These are phyloP conservation scores for Sterna hirundo DNA, from an alignment of 2,113 vertebrate species.

Conservation along the genomic window DNA sequence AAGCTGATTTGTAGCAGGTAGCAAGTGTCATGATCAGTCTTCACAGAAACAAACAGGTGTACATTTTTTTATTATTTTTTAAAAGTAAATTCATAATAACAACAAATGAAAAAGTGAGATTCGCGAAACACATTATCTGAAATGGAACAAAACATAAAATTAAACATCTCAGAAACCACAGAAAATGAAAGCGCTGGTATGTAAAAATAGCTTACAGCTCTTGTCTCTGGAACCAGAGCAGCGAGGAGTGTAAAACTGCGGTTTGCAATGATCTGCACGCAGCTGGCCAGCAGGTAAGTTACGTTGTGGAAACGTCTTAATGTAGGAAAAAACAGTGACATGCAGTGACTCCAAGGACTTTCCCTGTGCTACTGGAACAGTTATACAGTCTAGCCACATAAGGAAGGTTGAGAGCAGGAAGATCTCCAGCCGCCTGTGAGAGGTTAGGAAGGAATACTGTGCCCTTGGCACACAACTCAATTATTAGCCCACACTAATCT, in stretches of 20 bases:
- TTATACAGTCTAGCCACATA: background rate
- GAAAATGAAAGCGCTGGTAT: background rate
- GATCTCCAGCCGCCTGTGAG: background rate
- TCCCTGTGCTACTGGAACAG: background rate
- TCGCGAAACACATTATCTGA: background rate
- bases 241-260: background rate
- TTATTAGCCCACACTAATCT: background rate
- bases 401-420: background rate
- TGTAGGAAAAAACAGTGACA: background rate
- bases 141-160: background rate
- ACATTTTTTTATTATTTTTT: background rate
- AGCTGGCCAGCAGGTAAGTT: background rate
- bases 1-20: constrained; percentile 41
- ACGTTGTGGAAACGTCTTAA: background rate
- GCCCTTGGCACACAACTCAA: background rate
- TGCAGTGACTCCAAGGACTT: background rate
- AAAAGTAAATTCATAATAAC: background rate
- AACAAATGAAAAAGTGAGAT: background rate
- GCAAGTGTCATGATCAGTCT: background rate
- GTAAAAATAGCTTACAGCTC: background rate
- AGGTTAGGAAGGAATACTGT: background rate
- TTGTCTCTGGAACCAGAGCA: background rate
- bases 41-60: background rate
- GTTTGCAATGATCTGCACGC: background rate
- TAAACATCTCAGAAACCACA: background rate